Evolutionary conservation across 2,888 invertebrate species (phyloP), one percentile per base, ranked within the genome.

Genomic region (Magallana nippona): DNA sequence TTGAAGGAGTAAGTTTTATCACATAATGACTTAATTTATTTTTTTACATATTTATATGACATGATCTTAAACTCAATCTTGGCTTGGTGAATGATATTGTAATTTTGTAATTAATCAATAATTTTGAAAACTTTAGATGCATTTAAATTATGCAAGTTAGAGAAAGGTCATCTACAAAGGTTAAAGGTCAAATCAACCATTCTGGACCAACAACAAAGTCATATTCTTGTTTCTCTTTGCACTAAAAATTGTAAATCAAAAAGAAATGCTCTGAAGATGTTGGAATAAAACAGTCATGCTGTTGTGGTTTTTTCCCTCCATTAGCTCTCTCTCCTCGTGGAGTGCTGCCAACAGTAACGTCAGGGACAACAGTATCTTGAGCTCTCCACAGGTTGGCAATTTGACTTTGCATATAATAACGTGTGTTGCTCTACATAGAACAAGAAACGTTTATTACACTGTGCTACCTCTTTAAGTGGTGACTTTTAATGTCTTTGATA

Each of bases 311-410:
- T 55, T 83, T 77, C 83, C 62, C 79, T 60, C 85, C 86, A 83
- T 83, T 88, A 94, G 94, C 86, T 94, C 94, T 80, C 90, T 94
- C 78, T 94, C 94, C n/a, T 94, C 94, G 1, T 94, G 94, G 94
- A 94, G 93, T 89, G 93, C 92, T 44, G 90, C 89, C 10, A 89
- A 91, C 80, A 92, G 92, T 87, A 89, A 90, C 10, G 55, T 89
- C 63, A 91, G 92, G 19, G 83, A 85, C 57, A 60, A 80, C 10
- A 83, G 85, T 83, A 82, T 85, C 62, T 56, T 83, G 13, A 85
- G 85, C 44, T 82, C 82, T 63, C 85, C 82, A 55, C 83, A 85
- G 57, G 85, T 85, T 55, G 55, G 10, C 62, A 27, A 27, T 32
- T 32, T 55, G 11, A 44, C 44, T 44, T 44, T 44, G 44, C 3